These are phyloP conservation scores for Polia nebulosa DNA, from an alignment of 2,888 invertebrate genomes.

Conservation along the genomic window DNA sequence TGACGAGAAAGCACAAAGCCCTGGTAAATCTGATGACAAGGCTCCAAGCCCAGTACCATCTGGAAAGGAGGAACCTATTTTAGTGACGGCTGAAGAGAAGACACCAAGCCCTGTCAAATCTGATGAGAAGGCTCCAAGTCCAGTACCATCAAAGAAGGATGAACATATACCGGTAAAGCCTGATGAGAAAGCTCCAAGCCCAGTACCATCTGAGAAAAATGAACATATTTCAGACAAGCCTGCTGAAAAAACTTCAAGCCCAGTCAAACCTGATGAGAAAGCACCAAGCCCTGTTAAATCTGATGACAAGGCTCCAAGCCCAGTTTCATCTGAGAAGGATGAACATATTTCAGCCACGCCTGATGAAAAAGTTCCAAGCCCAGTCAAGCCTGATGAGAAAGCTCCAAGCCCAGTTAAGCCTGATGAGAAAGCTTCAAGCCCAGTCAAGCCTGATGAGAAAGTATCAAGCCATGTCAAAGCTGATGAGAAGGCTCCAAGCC, in stretches of 20 bases:
- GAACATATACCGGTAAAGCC: not conserved
- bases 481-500: not conserved
- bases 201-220: no score
- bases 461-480: not conserved
- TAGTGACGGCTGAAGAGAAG: not conserved
- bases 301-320: not conserved
- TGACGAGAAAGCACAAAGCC: not conserved
- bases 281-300: not conserved
- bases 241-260: not conserved
- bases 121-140: not conserved
- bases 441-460: not conserved
- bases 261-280: not conserved
- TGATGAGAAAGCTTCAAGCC: not conserved
- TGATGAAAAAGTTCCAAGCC: not conserved
- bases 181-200: not conserved
- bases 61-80: constrained; percentile 1
- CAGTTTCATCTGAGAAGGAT: not conserved
- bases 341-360: no score
- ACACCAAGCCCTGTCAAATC: not conserved
- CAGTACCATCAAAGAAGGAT: no score
- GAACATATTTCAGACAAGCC: not conserved
- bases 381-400: not conserved
- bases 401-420: not conserved
- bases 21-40: not conserved
- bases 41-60: not conserved